Evolutionary conservation across 2,113 vertebrate species (phyloP).

Genomic region (Rhinolophus ferrumequinum): DNA sequence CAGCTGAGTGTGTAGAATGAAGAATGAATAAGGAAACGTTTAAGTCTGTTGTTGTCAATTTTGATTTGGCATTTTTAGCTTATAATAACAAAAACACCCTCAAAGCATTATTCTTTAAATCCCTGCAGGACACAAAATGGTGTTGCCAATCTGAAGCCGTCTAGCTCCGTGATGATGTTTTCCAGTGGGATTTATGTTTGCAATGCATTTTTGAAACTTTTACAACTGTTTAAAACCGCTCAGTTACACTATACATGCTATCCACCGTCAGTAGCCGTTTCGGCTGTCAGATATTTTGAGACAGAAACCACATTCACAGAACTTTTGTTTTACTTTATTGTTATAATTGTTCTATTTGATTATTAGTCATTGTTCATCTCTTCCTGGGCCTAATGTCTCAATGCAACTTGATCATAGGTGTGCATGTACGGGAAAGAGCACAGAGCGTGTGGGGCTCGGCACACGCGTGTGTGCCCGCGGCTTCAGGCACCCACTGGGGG

Average conservation of each 20-base stretch:
- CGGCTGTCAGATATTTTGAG: background rate
- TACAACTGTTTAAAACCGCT: background rate
- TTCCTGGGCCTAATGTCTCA: background rate
- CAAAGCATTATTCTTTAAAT: background rate
- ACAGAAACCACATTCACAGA: background rate
- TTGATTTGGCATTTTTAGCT: constrained; percentile 39
- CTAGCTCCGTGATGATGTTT: background rate
- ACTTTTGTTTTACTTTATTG: background rate
- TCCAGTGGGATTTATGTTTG: background rate
- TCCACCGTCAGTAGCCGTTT: background rate
- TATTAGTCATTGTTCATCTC: background rate
- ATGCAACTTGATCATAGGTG: background rate
- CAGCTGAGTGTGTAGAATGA: background rate
- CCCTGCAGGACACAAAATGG: background rate
- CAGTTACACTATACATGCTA: background rate
- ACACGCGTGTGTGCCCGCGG: too few relatives aligned
- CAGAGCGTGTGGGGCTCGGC: background rate
- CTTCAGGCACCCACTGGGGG: background rate
- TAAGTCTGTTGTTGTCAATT: background rate
- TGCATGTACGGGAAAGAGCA: background rate
- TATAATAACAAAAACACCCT: background rate
- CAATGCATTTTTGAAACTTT: background rate
- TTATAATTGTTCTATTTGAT: background rate
- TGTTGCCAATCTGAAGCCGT: background rate
- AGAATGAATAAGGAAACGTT: background rate